Evolutionary conservation across 1,140 invertebrate species (phyloP), one percentile per base, ranked within the genome.

Genomic region (Andrena cerasifolii): DNA sequence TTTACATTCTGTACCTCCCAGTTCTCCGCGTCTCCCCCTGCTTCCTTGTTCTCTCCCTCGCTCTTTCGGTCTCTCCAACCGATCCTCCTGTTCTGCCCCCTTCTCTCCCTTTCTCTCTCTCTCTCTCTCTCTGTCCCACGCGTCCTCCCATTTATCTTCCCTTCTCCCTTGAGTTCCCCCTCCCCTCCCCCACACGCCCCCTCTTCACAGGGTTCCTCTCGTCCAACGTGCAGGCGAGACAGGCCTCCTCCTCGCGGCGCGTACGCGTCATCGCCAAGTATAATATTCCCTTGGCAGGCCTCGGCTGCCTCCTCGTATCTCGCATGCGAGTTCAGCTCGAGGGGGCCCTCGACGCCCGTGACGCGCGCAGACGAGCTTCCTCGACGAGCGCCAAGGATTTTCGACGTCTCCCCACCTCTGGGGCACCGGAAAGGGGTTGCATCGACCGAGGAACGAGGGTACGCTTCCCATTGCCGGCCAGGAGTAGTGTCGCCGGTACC

Each of bases 211-310:
- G 33, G 28, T 62, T 33, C 36, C 58, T 67, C 72, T 36, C 12
- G 7, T 33, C 45, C 54, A 16, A 21, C n/a, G 18, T 18, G 53
- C 71, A 79, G 75, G 72, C 87, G 85, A 87, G 87, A 88, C 84
- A 78, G 83, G 51, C 82, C 85, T 86, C 82, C 84, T 88, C 83
- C 83, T 89, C 80, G 83, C 77, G 59, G 62, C 83, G 79, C 80
- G 86, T 88, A 90, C 88, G 88, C 90, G 89, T 91, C 90, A 91
- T 91, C 90, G 89, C 90, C 89, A 86, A 90, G 88, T 91, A 91
- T 90, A 88, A 89, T 90, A 87, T 89, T 88, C 86, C 83, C 86
- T 87, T 80, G 78, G 79, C 79, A 79, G 74, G 65, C 70, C 66
- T 45, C 45, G 65, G 71, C 51, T 83, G 36, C 74, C 70, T 83